These are phyloP conservation scores for Drosophila quadrilineata DNA, from an alignment of 1,140 invertebrate species.

Conservation along the genomic window DNA sequence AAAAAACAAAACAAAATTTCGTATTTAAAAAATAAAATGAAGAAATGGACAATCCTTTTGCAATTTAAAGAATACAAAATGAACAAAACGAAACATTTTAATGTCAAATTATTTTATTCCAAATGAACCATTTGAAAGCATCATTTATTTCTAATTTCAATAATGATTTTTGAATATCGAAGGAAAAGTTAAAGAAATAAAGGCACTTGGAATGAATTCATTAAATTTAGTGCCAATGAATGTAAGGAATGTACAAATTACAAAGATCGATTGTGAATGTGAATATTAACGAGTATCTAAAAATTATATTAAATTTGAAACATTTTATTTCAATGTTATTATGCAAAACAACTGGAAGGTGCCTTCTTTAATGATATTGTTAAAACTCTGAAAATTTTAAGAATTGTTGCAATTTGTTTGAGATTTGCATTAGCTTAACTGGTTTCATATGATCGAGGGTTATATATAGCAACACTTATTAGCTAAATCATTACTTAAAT, in stretches of 20 bases:
- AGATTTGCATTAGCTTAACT: conserved; percentile 19
- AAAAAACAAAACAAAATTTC: conserved; percentile 19
- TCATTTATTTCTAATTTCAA: not conserved
- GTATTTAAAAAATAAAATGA: conserved; percentile 42
- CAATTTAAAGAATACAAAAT: conserved; percentile 47
- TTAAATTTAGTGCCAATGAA: conserved; percentile 19
- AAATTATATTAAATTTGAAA: not conserved
- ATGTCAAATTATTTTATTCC: conserved; percentile 15
- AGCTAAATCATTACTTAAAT: no score
- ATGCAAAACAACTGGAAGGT: conserved; percentile 20
- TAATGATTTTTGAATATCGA: not conserved
- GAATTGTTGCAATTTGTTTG: conserved; percentile 9
- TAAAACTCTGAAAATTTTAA: conserved; percentile 2
- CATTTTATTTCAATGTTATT: conserved; percentile 2
- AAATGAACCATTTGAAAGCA: not conserved
- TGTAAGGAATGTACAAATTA: conserved; percentile 21
- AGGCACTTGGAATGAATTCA: not conserved
- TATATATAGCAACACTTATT: no score
- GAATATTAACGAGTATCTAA: not conserved
- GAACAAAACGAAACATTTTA: conserved; percentile 1
- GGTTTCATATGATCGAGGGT: conserved; percentile 13
- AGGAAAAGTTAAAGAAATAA: not conserved
- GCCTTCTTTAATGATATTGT: conserved; percentile 26
- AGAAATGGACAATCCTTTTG: conserved; percentile 72
- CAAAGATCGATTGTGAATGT: not conserved